phyloP scores from a whole-genome alignment of 1,140 invertebrate genomes.

The Acyrthosiphon pisum region DNA sequence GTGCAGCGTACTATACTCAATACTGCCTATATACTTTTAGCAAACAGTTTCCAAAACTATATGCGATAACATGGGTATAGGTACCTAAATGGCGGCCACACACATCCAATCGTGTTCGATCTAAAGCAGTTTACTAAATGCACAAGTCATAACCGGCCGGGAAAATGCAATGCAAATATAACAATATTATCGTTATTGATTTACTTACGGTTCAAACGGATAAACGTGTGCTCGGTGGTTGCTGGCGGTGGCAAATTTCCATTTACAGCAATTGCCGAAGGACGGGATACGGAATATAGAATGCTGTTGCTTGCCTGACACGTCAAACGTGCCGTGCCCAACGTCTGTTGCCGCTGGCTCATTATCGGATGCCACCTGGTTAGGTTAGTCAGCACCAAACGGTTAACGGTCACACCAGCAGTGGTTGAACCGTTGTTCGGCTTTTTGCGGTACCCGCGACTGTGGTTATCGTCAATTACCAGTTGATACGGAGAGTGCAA shows the following conservation, averaged over 20 bases:
- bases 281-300: slow-evolving; percentile 73
- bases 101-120: neutral
- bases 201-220: slow-evolving; percentile 45
- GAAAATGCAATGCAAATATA: neutral
- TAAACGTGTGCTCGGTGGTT: slow-evolving; percentile 23
- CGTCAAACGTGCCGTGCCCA: slow-evolving; percentile 78
- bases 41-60: neutral
- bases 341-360: slow-evolving; percentile 62
- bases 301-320: slow-evolving; percentile 86
- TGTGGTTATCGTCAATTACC: slow-evolving; percentile 63
- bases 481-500: slow-evolving; percentile 68
- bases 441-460: slow-evolving; percentile 66
- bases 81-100: neutral
- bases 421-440: neutral
- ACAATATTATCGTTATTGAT: neutral
- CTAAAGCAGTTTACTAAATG: neutral
- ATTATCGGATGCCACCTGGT: slow-evolving; percentile 32
- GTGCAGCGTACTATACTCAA: no score
- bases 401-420: neutral
- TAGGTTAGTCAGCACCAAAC: slow-evolving; percentile 2
- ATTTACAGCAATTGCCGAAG: slow-evolving; percentile 62
- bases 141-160: no score
- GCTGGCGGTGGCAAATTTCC: slow-evolving; percentile 6
- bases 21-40: neutral
- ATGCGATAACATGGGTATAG: neutral